Evolutionary conservation across 1,140 invertebrate genomes (phyloP), one percentile per base, ranked within the genome.

Genomic region (Asobara japonica): DNA sequence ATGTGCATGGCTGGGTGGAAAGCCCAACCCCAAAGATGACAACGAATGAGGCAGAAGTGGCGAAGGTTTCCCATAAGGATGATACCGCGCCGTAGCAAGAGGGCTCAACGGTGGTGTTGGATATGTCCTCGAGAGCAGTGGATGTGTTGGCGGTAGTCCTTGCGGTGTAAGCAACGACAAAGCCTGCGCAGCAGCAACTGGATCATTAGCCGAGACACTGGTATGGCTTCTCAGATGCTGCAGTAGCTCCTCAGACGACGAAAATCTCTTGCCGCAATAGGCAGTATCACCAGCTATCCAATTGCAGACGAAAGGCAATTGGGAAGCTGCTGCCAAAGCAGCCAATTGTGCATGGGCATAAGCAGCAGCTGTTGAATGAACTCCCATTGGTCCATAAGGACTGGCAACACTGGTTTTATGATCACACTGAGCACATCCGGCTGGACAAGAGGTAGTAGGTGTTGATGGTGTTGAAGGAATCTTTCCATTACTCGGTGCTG

Each of bases 191-290:
- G 91, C 88, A 79, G 83, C 79, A 20, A 76, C 80, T 6, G 73
- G 72, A 74, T 79, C 48, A 72, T 83, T 73, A 75, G 78, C 75
- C 20, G 82, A 77, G 1, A 84, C 82, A 70, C 86, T 87, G 0
- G 96, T 97, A 83, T 98, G 96, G 22, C 94, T 96, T 73, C 95
- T 89, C 61, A 98, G 88, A 87, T 98, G 96, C 78, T 95, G 93
- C 48, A 98, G 88, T 2, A 98, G 89, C 83, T 98, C 96, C 76
- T 98, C 96, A 0, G 96, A 96, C 48, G 92, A 93, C 11, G 91
- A 87, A 82, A 97, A 98, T 45, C 95, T 87, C 82, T 98, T 98
- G 22, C 96, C 96, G 82, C 97, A 98, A 79, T 96, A 97, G 0
- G 92, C 89, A 0, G 92, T 91, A 82, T 96, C 95, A 16, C 94